These are phyloP conservation scores for Eclectus roratus DNA, from an alignment of 2,113 vertebrate species.

Conservation along the genomic window DNA sequence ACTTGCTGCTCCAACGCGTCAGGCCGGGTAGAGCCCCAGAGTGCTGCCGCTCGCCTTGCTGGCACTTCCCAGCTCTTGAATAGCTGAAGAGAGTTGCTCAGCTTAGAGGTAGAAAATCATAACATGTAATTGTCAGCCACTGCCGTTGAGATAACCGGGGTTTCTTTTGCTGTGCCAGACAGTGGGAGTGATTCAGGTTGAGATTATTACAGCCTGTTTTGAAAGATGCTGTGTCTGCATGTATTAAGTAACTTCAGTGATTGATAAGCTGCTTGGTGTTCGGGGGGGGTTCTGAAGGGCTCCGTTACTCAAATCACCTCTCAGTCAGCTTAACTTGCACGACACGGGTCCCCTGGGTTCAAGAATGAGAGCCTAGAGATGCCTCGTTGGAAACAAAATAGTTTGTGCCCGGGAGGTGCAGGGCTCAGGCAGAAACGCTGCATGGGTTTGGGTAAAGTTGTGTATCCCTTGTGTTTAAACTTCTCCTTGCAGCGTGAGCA, in stretches of 20 bases:
- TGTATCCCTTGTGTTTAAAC: background rate
- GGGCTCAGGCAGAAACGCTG: background rate
- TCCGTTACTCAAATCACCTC: background rate
- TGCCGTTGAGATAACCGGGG: background rate
- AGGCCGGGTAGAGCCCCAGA: background rate
- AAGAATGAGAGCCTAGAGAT: background rate
- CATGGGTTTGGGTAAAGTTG: background rate
- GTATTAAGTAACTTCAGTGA: background rate
- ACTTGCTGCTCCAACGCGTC: background rate
- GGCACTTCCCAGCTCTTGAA: background rate
- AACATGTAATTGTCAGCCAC: background rate
- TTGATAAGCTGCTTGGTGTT: background rate
- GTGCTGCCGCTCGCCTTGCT: background rate
- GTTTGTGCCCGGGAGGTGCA: background rate
- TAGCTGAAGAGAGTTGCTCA: background rate
- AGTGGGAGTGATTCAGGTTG: background rate
- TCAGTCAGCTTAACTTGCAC: background rate
- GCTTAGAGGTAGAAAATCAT: background rate
- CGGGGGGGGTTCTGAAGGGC: background rate
- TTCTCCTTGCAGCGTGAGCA: background rate
- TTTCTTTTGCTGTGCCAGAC: background rate
- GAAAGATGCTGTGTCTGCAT: background rate
- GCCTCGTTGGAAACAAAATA: background rate
- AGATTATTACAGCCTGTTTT: background rate
- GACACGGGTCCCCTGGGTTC: rapidly evolving